Conservation (phyloP, 1,140 invertebrate species). For the Meloidogyne chitwoodi region DNA sequence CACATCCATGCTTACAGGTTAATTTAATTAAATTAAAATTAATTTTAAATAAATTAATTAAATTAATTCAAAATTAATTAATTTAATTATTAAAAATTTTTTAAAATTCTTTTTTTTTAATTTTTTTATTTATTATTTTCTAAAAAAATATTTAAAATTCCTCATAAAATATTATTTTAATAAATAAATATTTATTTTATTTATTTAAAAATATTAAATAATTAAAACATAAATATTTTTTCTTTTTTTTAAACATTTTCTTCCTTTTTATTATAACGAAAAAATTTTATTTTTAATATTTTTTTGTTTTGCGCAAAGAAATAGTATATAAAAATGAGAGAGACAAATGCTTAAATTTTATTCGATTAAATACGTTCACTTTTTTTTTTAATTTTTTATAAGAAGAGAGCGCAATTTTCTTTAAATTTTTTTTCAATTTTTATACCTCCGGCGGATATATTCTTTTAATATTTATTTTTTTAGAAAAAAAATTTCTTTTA, state of each 20-base stretch:
- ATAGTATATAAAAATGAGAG: neutral
- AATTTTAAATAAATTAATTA: no score
- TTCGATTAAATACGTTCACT: neutral
- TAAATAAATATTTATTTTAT: neutral
- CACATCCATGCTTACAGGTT: constrained; percentile 19
- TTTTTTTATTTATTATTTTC: no score
- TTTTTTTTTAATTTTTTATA: neutral
- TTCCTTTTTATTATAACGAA: neutral
- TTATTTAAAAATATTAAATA: neutral
- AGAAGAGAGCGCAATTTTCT: neutral
- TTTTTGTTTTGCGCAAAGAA: neutral
- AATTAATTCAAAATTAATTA: no score
- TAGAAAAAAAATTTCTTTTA: neutral
- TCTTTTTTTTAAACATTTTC: neutral
- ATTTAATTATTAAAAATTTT: no score
- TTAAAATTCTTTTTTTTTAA: no score
- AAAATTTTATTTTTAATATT: neutral
- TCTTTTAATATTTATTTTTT: no score
- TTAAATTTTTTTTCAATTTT: neutral
- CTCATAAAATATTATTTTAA: no score
- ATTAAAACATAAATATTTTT: neutral
- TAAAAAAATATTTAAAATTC: no score
- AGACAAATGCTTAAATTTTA: neutral
- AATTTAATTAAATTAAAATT: neutral
- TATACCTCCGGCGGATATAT: neutral